Conservation (phyloP, 2,888 invertebrate genomes). For the Trilocha varians region DNA sequence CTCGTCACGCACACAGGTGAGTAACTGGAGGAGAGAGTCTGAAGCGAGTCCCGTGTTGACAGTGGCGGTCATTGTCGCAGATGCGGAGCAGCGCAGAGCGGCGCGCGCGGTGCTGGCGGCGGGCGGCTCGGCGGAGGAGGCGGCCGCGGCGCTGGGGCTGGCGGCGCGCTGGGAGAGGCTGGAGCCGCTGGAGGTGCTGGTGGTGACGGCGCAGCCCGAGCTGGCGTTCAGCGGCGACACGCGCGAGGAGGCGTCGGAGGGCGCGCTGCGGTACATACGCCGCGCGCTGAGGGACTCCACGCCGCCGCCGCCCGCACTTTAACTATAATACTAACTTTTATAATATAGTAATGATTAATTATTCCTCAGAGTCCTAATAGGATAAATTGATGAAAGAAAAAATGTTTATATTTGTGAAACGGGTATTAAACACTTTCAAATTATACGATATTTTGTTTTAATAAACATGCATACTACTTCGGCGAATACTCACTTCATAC, state of each 20-base stretch:
- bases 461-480: no score
- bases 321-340: no score
- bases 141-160: slow-evolving; percentile 17
- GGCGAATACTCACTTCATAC: no score
- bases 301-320: slow-evolving; percentile 3
- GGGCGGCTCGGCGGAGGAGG: slow-evolving; percentile 7
- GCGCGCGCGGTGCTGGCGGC: neutral
- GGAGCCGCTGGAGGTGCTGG: slow-evolving; percentile 22
- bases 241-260: slow-evolving; percentile 13
- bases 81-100: neutral
- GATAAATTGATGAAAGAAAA: no score
- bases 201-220: slow-evolving; percentile 27
- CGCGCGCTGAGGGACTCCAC: slow-evolving; percentile 18
- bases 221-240: slow-evolving; percentile 26
- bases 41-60: neutral
- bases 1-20: slow-evolving; percentile 32
- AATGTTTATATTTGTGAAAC: no score
- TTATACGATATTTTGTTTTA: no score
- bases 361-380: no score
- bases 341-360: no score
- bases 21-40: slow-evolving; percentile 3
- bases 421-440: no score
- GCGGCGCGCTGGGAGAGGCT: slow-evolving; percentile 18
- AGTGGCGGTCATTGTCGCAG: neutral
- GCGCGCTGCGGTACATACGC: slow-evolving; percentile 24